These are phyloP conservation scores for Nesospiza acunhae DNA, from an alignment of 2,113 vertebrate species.

Conservation along the genomic window DNA sequence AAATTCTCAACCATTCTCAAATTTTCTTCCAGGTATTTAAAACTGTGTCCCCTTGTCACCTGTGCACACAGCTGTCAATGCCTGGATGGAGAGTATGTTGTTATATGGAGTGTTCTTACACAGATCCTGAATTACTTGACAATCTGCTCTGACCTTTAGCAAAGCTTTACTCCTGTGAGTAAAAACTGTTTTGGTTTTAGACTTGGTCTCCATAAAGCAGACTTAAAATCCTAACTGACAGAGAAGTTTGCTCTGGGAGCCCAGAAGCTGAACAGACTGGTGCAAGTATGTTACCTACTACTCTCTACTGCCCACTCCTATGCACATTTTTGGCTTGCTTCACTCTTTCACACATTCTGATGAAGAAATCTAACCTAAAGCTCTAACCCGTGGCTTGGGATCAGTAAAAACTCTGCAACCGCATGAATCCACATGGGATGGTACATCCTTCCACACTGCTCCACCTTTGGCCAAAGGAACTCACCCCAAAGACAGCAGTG, in stretches of 20 bases:
- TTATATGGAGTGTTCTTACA: background rate
- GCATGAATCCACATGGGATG: background rate
- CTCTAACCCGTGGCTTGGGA: background rate
- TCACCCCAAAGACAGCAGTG: background rate
- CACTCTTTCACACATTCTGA: background rate
- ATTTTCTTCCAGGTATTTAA: background rate
- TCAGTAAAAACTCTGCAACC: background rate
- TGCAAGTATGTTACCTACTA: background rate
- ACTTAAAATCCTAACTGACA: background rate
- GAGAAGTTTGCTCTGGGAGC: background rate
- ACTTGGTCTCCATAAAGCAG: background rate
- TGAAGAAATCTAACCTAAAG: background rate
- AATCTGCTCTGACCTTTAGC: background rate
- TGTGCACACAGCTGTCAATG: background rate
- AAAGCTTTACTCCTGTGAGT: background rate
- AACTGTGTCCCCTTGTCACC: background rate
- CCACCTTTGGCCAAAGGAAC: background rate
- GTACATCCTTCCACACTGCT: background rate
- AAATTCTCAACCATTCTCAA: background rate
- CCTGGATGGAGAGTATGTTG: background rate
- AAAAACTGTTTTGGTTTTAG: background rate
- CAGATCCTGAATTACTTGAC: background rate
- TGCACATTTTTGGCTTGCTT: background rate
- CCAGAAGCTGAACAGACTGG: background rate
- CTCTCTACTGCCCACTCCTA: background rate